Conservation (phyloP, 2,888 invertebrate species). For the Tenthredo notha region DNA sequence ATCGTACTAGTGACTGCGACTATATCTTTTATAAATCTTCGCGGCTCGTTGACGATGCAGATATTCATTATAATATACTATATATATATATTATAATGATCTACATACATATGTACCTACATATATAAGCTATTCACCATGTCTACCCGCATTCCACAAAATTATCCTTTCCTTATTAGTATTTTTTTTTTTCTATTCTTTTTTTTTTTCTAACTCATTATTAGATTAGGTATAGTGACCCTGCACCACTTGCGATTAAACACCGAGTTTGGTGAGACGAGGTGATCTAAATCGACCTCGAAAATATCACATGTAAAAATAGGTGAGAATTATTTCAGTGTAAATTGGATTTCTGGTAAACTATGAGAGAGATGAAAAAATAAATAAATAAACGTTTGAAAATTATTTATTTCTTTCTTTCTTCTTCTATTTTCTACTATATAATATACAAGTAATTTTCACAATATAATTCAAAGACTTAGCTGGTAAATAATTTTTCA, state of each 20-base stretch:
- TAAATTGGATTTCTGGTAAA: background rate
- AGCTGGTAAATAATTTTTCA: background rate
- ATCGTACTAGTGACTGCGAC: background rate
- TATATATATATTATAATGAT: background rate
- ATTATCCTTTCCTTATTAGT: background rate
- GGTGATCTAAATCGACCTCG: background rate
- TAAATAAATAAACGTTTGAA: background rate
- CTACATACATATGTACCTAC: background rate
- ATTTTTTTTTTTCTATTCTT: too few species aligned
- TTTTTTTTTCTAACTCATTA: too few species aligned
- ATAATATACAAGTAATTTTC: background rate
- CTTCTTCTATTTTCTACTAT: background rate
- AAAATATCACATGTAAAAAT: background rate
- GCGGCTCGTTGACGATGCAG: background rate
- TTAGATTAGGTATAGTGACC: background rate
- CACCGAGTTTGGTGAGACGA: background rate
- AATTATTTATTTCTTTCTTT: background rate
- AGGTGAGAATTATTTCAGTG: background rate
- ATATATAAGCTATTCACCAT: background rate
- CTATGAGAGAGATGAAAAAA: background rate
- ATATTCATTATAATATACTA: too few species aligned
- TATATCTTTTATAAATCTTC: background rate
- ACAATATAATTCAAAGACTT: background rate
- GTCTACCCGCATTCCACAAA: background rate
- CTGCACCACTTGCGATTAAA: background rate